Base-by-base conservation (phyloP, 2,797 vertebrate species). In the Enteromius unitaeniatus region DNA sequence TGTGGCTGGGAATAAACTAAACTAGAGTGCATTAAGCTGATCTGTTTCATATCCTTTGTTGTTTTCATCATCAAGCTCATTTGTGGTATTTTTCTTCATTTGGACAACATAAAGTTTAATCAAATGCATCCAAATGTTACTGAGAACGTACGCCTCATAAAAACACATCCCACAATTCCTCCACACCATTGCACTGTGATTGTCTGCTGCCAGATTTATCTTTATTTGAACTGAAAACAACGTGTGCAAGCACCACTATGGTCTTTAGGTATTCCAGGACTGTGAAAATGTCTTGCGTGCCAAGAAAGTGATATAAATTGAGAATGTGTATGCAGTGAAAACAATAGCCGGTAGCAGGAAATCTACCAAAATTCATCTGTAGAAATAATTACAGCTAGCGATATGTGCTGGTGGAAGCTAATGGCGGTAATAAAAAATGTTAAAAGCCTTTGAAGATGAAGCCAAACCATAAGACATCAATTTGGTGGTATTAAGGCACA, bases 361-460 rank as follows among this genome's bases (percentile, higher is more conserved):
- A 83, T 51, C 51, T 60, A 47, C 62, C 72, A 13, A 74, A 78
- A 78, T 34, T 74, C 5, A 69, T 79, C 11, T 49, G 15, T 47
- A 51, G 14, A 83, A 83, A 81, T 83, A 88, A 80, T 83, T 70
- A 55, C 19, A 74, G 62, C 28, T 47, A 23, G 78, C 72, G 70
- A 60, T 65, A 19, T 64, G 69, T 72, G 51, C 77, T 67, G 17
- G 15, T 72, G 55, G 42, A 78, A 79, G 82, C 62, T 42, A 78
- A 83, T 67, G 60, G 74, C 78, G 28, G 62, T 85, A 75, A 85
- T 87, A 84, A 85, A 86, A 81, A 68, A 45, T 78, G 69, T 75
- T 82, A 76, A 86, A 83, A 85, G 70, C 45, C 68, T 75, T 85
- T 85, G 84, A 88, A 55, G 45, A 60, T n/a, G 58, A 75, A n/a